Evolutionary conservation across 2,113 vertebrate species (phyloP), one percentile per base, ranked within the genome.

Genomic region (Taurulus bubalis): DNA sequence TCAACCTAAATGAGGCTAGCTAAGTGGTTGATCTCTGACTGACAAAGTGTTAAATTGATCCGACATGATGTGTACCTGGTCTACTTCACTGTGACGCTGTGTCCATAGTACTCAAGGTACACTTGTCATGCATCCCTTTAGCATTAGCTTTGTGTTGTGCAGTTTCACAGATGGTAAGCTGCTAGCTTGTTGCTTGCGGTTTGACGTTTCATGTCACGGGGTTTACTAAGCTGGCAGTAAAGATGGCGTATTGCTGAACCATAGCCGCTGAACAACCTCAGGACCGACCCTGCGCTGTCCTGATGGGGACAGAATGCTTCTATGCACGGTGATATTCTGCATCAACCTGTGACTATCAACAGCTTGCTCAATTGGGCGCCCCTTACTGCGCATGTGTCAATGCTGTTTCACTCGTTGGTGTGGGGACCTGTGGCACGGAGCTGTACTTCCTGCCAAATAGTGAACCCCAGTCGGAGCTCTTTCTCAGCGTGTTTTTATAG

Each of bases 401-500:
- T 32, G 55, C 47, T 34, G 0, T 67, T 56, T 38, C 16, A 32
- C 12, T 42, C n/a, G 11, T 53, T 34, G 40, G 45, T 42, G 14
- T 1, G 11, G 32, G 49, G 42, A 89, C 85, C 76, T 82, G 80
- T 80, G 64, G 65, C 60, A 56, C 53, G 32, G 34, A n/a, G 38
- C 47, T 53, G 32, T 12, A 82, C 80, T 89, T 92, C 87, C 85
- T 93, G 91, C 80, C 64, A 93, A 70, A 93, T 80, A 86, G 20
- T 88, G 82, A 14, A 7, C 28, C 45, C 12, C 2, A 45, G 75
- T 49, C 24, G 9, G 6, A 32, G 51, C 59, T 45, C 4, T 30
- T 11, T 32, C 14, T 34, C 24, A 40, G n/a, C 14, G 30, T 84
- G 26, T 77, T 73, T 70, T 2, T 49, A 18, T 60, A 55, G 30